Evolutionary conservation across 2,797 vertebrate genomes (phyloP), one percentile per base, ranked within the genome.

Genomic region (Zalophus californianus): DNA sequence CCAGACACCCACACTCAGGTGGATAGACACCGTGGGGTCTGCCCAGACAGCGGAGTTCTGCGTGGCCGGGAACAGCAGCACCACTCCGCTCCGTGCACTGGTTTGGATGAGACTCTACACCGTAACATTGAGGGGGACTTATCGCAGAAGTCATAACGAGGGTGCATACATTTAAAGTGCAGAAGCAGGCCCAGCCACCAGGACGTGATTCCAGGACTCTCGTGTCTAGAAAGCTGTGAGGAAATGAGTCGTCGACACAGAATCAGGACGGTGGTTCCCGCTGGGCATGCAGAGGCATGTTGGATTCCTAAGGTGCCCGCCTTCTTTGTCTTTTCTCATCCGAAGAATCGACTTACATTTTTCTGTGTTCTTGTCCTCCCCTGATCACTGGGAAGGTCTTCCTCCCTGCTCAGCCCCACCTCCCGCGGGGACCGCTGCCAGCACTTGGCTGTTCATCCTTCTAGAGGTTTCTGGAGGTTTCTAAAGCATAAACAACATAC

Each of bases 291-390:
- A 72, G 96, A 93, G 94, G 96, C 96, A 90, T 25, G 85, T 85
- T 79, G 86, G 54, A 84, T 79, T 97, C 82, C 79, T 90, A 77
- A 91, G 25, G 56, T 13, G 60, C 83, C 95, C 86, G 90, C 95
- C 95, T 98, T 94, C 97, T 77, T 88, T 86, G 84, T 95, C 93
- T 78, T 12, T 58, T 35, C 48, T 35, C 18, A 48, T 15, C 44
- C 7, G 2, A 41, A 70, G 56, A 29, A 8, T 77, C 54, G 32
- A 32, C 44, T 50, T 77, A 5, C 8, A 20, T 32, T 50, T 77
- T 77, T 50, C 44, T 48, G 75, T 77, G 10, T 66, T 3, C 62
- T 73, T 20, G 13, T 54, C 21, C 2, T 70, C 10, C 15, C 48
- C 82, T 94, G 38, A 52, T 87, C 77, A 90, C 72, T 4, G 11